Evolutionary conservation across 2,113 vertebrate genomes (phyloP).

Genomic region (Panthera tigris): DNA sequence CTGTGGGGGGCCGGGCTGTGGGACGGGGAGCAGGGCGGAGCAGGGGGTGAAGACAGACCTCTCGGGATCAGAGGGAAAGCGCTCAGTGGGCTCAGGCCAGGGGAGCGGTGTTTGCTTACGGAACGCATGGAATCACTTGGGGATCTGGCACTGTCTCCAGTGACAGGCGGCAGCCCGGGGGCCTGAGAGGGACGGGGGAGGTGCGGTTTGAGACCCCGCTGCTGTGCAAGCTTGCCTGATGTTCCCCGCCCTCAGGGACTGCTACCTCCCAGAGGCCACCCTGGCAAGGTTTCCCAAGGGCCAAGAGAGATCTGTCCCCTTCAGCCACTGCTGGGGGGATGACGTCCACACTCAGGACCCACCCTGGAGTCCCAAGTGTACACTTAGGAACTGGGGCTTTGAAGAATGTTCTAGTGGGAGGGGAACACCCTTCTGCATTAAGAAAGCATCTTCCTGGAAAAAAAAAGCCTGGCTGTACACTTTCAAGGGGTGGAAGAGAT

Average conservation of each 20-base stretch:
- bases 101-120: not conserved
- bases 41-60: not conserved
- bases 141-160: not conserved
- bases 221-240: not conserved
- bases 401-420: not conserved
- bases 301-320: not conserved
- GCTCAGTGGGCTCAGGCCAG: not conserved
- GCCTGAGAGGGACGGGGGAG: not conserved
- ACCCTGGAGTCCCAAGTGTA: too few species aligned
- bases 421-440: not conserved
- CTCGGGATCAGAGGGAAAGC: accelerated
- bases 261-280: not conserved
- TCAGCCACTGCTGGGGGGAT: not conserved
- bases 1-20: accelerated
- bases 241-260: not conserved
- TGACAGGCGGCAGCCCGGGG: not conserved
- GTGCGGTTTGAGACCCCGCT: not conserved
- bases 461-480: not conserved
- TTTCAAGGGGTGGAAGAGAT: not conserved
- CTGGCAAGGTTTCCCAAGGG: not conserved
- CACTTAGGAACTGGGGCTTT: not conserved
- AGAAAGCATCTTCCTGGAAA: not conserved
- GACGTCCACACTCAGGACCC: not conserved
- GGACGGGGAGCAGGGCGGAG: accelerated
- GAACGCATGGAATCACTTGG: not conserved